Conservation (phyloP, 2,113 vertebrate species). For the Chloebia gouldiae region DNA sequence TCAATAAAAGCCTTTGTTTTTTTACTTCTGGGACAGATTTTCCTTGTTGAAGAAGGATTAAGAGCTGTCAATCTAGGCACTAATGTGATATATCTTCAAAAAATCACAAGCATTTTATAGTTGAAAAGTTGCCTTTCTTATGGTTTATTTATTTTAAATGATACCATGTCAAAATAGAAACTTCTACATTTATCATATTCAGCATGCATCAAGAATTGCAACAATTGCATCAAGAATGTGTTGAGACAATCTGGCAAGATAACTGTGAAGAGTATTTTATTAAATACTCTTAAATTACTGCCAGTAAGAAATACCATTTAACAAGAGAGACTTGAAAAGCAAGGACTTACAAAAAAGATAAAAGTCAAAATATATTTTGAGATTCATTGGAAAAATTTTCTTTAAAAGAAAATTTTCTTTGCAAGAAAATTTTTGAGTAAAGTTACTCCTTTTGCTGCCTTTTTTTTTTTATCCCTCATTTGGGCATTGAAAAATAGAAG, state of each 20-base stretch:
- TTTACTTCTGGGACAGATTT: neutral
- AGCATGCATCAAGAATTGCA: neutral
- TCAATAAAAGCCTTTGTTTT: neutral
- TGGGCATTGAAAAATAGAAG: neutral
- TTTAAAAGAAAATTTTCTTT: neutral
- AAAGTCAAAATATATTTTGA: neutral
- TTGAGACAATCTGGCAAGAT: neutral
- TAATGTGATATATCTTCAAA: neutral
- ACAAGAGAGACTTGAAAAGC: neutral
- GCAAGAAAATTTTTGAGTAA: neutral
- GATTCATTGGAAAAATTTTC: neutral
- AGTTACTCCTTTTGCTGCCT: neutral
- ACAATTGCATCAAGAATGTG: too few relatives aligned
- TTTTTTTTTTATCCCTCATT: neutral
- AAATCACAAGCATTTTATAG: neutral
- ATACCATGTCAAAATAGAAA: neutral
- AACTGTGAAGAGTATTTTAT: neutral
- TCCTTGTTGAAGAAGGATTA: neutral
- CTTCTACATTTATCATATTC: neutral
- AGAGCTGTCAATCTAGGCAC: neutral
- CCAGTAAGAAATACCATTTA: neutral
- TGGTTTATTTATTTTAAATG: neutral
- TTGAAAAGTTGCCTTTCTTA: neutral
- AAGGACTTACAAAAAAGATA: neutral
- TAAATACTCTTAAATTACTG: neutral